These are phyloP conservation scores for Kryptolebias ocellatus DNA, from an alignment of 2,797 vertebrate genomes.

Conservation along the genomic window DNA sequence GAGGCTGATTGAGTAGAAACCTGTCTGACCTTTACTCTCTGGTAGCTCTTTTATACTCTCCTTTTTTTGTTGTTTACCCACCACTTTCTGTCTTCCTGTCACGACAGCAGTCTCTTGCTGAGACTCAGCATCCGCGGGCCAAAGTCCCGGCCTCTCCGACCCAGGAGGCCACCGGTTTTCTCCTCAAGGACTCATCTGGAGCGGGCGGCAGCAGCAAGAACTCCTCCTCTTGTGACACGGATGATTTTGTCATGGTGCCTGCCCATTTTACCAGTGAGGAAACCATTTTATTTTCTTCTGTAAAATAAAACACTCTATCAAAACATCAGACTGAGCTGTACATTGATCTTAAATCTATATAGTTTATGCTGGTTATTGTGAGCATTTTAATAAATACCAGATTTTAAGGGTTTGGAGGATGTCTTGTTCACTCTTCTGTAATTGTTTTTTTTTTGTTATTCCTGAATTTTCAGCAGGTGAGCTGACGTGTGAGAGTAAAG, in stretches of 20 bases:
- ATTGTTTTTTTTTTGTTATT: conserved; percentile 5
- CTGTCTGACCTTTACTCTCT: background rate
- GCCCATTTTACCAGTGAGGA: conserved; percentile 90
- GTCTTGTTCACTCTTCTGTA: background rate
- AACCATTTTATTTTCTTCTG: background rate
- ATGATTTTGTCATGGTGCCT: conserved; percentile 98
- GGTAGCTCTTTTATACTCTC: background rate
- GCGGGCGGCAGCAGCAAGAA: conserved; percentile 92
- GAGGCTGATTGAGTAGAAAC: background rate
- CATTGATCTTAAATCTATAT: background rate
- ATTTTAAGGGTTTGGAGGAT: background rate
- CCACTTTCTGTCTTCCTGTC: conserved; percentile 7
- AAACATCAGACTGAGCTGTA: conserved; percentile 12
- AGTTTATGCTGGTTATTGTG: too few relatives aligned
- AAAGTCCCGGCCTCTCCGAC: conserved; percentile 89
- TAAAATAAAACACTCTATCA: background rate
- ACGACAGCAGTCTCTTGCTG: conserved; percentile 90
- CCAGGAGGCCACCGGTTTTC: conserved; percentile 86
- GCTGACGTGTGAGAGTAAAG: conserved; percentile 87
- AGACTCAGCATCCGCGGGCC: conserved; percentile 89
- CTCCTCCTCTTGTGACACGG: conserved; percentile 94
- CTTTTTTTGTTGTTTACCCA: conserved; percentile 12
- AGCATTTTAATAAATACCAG: background rate
- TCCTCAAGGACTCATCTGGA: conserved; percentile 88
- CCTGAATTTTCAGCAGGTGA: conserved; percentile 80